A percentile compares a stretch with the other conserved stretches of the same genome.
Evolutionary conservation across 2,797 vertebrate species (phyloP).

Genomic region (Brachyrhaphis roseni): DNA sequence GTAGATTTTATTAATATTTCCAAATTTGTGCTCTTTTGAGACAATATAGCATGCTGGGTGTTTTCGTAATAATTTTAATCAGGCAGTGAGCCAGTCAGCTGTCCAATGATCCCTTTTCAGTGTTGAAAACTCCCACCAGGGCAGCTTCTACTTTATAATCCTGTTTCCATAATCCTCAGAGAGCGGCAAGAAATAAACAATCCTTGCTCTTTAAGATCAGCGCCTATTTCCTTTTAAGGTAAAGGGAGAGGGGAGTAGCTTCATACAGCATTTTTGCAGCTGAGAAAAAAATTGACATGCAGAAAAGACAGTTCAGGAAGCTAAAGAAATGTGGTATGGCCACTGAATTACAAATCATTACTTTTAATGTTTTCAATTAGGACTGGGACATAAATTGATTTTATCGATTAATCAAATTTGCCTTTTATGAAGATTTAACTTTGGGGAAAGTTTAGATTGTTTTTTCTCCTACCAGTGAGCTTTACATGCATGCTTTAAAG

Average conservation of each 20-base stretch:
- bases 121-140: slow-evolving; percentile 42
- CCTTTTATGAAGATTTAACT: background rate
- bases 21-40: slow-evolving; percentile 32
- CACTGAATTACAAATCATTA: background rate
- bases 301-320: slow-evolving; percentile 9
- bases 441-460: background rate
- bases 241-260: slow-evolving; percentile 17
- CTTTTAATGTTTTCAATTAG: background rate
- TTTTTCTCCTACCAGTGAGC: no score
- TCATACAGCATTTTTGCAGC: slow-evolving; percentile 10
- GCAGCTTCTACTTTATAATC: slow-evolving; percentile 61
- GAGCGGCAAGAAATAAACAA: slow-evolving; percentile 36
- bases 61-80: slow-evolving; percentile 47
- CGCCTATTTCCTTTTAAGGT: slow-evolving; percentile 35
- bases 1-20: slow-evolving; percentile 37
- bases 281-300: slow-evolving; percentile 6
- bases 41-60: slow-evolving; percentile 20
- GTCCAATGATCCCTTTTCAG: slow-evolving; percentile 45
- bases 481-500: no score
- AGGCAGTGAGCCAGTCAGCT: slow-evolving; percentile 37
- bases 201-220: slow-evolving; percentile 14
- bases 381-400: background rate
- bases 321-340: slow-evolving; percentile 1
- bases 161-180: slow-evolving; percentile 71
- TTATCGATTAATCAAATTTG: background rate